A percentile compares a stretch with the other conserved stretches of the same genome.
Evolutionary conservation across 1,140 invertebrate genomes (phyloP).

Genomic region (Bradynema listronoti): DNA sequence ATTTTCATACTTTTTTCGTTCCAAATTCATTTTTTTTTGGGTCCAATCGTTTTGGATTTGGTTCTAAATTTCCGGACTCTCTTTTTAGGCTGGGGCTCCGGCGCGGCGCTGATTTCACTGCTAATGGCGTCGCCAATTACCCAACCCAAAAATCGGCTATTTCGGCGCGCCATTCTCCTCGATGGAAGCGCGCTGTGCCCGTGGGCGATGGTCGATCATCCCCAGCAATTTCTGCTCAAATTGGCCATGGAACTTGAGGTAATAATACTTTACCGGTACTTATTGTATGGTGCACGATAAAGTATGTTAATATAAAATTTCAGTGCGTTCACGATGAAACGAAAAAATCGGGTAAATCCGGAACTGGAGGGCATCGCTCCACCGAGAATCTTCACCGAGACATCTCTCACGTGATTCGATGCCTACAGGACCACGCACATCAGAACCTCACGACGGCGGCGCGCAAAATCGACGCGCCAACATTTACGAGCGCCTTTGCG

Average conservation of each 20-base stretch:
- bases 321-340: slow-evolving; percentile 25
- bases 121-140: slow-evolving; percentile 58
- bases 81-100: slow-evolving; percentile 51
- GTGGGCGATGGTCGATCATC: slow-evolving; percentile 52
- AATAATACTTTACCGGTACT: neutral
- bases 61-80: too few relatives aligned
- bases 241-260: slow-evolving; percentile 47
- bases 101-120: slow-evolving; percentile 51
- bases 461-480: slow-evolving; percentile 60
- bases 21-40: too few relatives aligned
- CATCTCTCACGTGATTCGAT: slow-evolving; percentile 33
- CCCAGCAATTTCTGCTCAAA: slow-evolving; percentile 50
- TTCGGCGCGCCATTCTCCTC: slow-evolving; percentile 52
- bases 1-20: too few relatives aligned
- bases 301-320: slow-evolving; percentile 6
- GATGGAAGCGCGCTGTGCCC: slow-evolving; percentile 48
- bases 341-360: slow-evolving; percentile 14
- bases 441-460: slow-evolving; percentile 70
- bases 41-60: too few relatives aligned
- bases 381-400: slow-evolving; percentile 20
- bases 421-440: slow-evolving; percentile 63
- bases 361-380: slow-evolving; percentile 15
- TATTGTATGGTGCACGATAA: neutral
- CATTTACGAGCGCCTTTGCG: slow-evolving; percentile 66
- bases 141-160: slow-evolving; percentile 52